A percentile compares a stretch with the other conserved stretches of the same genome.
Conservation (phyloP, 2,888 invertebrate genomes). For the Junonia oenone region DNA sequence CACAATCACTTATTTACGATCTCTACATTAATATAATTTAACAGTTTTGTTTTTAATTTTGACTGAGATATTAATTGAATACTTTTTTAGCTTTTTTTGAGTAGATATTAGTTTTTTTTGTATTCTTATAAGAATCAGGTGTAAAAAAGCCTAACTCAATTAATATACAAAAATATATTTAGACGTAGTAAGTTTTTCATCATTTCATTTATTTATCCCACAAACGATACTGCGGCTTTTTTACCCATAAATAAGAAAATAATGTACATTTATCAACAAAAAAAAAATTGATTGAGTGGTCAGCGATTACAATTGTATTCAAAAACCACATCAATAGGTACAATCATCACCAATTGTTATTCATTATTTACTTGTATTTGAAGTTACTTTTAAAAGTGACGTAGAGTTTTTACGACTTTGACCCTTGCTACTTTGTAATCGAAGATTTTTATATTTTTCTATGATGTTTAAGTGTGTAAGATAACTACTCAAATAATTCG, state of each 20-base stretch:
- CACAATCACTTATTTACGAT: too few species aligned
- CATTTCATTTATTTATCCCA: too few species aligned
- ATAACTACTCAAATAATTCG: background rate
- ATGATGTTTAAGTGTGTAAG: background rate
- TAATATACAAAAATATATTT: too few species aligned
- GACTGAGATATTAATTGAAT: too few species aligned
- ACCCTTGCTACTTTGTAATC: background rate
- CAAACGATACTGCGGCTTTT: background rate
- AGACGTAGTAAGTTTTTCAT: too few species aligned
- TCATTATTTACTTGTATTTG: background rate
- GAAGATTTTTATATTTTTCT: background rate
- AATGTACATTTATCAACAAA: background rate
- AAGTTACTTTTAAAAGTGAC: background rate
- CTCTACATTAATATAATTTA: too few species aligned
- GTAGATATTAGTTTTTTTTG: too few species aligned
- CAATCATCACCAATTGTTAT: conserved; percentile 5
- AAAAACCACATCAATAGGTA: conserved; percentile 16
- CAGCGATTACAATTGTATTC: conserved; percentile 5
- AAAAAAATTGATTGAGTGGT: conserved; percentile 3
- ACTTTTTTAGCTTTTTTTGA: too few species aligned
- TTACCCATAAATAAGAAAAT: background rate
- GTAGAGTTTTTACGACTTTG: background rate
- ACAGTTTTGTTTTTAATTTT: too few species aligned
- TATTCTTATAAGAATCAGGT: too few species aligned
- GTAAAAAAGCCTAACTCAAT: too few species aligned